Percentiles rank a stretch among this genome's conserved stretches.
phyloP scores from a whole-genome alignment of 92 coral and sea anemone species.

The Epizoanthus stellaris region DNA sequence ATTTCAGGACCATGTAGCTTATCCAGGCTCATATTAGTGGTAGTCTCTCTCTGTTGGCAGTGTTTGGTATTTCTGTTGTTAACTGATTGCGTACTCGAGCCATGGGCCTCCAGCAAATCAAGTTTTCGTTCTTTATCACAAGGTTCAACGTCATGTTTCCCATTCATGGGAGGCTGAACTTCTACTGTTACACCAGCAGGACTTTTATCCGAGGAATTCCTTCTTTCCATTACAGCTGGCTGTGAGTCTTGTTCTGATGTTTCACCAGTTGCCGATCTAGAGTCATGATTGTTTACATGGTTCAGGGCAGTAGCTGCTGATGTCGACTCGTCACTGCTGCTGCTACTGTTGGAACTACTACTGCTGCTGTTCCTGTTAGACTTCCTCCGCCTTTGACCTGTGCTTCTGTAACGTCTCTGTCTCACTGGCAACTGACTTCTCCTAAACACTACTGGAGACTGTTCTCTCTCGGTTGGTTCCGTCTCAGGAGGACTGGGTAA shows the following conservation, averaged over 20 bases:
- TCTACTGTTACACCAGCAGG: neutral
- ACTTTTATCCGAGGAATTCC: neutral
- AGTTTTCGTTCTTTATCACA: neutral
- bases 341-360: neutral
- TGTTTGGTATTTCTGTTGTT: neutral
- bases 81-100: neutral
- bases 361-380: neutral
- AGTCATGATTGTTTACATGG: neutral
- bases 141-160: neutral
- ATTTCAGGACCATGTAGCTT: neutral
- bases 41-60: neutral
- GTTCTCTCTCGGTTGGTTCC: constrained; percentile 23
- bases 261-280: neutral
- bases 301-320: neutral
- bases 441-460: constrained; percentile 6
- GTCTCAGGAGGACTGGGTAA: constrained; percentile 32
- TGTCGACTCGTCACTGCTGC: neutral
- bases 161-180: neutral
- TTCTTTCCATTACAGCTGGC: constrained; percentile 1
- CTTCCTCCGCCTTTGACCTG: neutral
- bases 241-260: constrained; percentile 10
- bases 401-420: constrained; percentile 19
- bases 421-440: constrained; percentile 5
- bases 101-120: neutral
- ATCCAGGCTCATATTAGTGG: neutral